These are phyloP conservation scores for Pandemis cinnamomeana DNA, from an alignment of 2,888 invertebrate genomes.

Conservation along the genomic window DNA sequence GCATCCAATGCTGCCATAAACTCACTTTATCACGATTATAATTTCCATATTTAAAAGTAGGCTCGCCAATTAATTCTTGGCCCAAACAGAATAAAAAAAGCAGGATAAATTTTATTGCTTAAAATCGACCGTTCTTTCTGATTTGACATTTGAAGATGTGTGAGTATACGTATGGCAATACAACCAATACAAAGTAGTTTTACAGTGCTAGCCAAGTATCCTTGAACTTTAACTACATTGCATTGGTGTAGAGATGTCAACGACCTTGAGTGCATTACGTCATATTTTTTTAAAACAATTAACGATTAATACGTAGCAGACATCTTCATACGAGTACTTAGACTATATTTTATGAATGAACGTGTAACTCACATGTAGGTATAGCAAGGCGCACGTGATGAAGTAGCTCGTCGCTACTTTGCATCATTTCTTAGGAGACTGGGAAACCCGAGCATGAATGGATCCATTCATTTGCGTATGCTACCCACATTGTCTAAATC, in stretches of 20 bases:
- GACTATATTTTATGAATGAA: conserved; percentile 10
- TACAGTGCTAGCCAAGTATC: not conserved
- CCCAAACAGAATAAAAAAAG: too few relatives aligned
- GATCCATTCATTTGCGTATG: not conserved
- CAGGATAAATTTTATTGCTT: too few relatives aligned
- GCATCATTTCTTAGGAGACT: not conserved
- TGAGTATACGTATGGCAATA: too few relatives aligned
- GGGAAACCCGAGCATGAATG: conserved; percentile 7
- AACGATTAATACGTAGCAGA: not conserved
- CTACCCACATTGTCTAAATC: not conserved
- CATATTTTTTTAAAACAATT: not conserved
- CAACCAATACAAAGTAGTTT: not conserved
- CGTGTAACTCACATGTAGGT: not conserved
- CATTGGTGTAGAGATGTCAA: not conserved
- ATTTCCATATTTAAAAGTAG: too few relatives aligned
- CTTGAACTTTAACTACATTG: not conserved
- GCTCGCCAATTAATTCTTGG: too few relatives aligned
- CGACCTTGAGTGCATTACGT: not conserved
- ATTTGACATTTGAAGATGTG: too few relatives aligned
- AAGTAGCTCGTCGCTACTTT: not conserved
- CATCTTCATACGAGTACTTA: not conserved
- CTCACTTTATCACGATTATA: too few relatives aligned
- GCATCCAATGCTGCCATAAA: too few relatives aligned
- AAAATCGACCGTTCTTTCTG: too few relatives aligned
- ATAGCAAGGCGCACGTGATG: not conserved